Base-by-base conservation (phyloP, 2,113 vertebrate genomes). In the Zootoca vivipara region DNA sequence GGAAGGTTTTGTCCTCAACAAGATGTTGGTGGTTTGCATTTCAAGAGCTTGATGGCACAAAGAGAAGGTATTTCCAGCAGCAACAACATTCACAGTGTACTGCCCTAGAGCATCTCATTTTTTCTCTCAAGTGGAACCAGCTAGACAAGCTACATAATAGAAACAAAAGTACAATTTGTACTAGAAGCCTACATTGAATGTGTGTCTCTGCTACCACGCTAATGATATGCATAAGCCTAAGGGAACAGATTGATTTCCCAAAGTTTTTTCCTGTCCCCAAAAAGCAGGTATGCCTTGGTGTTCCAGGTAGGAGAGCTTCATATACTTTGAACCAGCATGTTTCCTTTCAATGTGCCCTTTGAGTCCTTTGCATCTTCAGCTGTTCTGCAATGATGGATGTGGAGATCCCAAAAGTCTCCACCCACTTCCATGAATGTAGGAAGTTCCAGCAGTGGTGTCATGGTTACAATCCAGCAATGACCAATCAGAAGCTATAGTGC, bases 91-190 rank as follows among this genome's bases (percentile, higher is more conserved):
- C 24, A 38, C 52, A 85, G 22, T 62, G 38, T n/a, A 40, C 70
- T 62, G n/a, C 52, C 56, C 83, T 77, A 38, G 24, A 85, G 83
- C 46, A 40, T 77, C 33, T 77, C 83, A 77, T 40, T 85, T 85
- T 83, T 83, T 74, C n/a, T 46, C 83, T 77, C 72, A 77, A 77
- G 72, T 64, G 83, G 56, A 85, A 85, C 72, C 72, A 77, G 33
- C 70, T 40, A 64, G 52, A 62, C n/a, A 18, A 77, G 56, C 72
- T 64, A 35, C 30, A 33, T 77, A 77, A 77, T 42, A 77, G 83
- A 64, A 85, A 85, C 56, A 85, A 77, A 85, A 65, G 35, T 62
- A 85, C 72, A 77, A 77, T 83, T 70, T 64, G 72, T 64, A 75
- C 56, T 74, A 74, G 69, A 85, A 58, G n/a, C 70, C 83, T 9